phyloP scores from a whole-genome alignment of 2,113 vertebrate species.

The Felis chaus region DNA sequence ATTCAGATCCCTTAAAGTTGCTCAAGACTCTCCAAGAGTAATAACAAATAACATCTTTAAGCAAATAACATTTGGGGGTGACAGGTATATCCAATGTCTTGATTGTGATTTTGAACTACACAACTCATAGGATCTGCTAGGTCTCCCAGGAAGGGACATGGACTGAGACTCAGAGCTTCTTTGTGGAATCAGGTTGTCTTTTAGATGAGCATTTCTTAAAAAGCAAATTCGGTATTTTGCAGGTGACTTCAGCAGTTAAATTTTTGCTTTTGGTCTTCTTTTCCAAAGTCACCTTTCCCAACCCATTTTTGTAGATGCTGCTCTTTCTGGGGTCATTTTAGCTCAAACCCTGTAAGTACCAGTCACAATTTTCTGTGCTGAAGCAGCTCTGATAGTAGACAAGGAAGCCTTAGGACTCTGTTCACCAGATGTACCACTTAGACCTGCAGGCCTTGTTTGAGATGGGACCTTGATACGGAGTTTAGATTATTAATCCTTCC shows the following conservation, averaged over 20 bases:
- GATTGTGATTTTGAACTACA: constrained; percentile 94
- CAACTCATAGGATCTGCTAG: constrained; percentile 94
- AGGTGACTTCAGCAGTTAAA: neutral
- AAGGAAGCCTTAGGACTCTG: neutral
- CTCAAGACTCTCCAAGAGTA: neutral
- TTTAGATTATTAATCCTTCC: neutral
- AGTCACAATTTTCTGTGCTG: constrained; percentile 25
- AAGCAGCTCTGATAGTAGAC: neutral
- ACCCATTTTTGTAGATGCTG: constrained; percentile 6
- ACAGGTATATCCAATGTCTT: neutral
- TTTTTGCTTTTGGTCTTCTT: constrained; percentile 24
- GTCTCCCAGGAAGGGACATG: neutral
- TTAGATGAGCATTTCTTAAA: constrained; percentile 45
- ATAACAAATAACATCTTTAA: neutral
- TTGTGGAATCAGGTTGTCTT: constrained; percentile 4
- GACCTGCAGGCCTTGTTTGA: neutral
- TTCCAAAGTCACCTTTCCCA: constrained; percentile 33
- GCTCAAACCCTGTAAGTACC: neutral
- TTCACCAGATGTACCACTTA: neutral
- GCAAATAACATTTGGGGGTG: neutral
- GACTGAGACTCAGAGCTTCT: neutral
- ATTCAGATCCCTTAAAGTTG: constrained; percentile 25
- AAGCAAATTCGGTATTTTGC: neutral
- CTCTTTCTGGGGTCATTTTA: constrained; percentile 20
- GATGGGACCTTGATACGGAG: neutral